Conservation (phyloP, 2,888 invertebrate genomes). For the Exocentrus adspersus region DNA sequence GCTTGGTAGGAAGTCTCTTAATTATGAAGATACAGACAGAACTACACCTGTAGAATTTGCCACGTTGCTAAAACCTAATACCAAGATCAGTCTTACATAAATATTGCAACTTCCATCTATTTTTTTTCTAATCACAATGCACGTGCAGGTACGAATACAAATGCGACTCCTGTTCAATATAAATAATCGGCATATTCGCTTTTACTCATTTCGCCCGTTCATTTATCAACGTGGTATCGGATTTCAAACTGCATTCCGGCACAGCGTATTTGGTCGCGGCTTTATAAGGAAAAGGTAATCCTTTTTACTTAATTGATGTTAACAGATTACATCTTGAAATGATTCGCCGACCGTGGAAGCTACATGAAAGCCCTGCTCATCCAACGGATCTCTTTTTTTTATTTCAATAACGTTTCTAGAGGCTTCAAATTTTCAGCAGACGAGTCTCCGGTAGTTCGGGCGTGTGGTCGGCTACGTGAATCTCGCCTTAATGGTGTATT, state of each 20-base stretch:
- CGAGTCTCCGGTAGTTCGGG: conserved; percentile 26
- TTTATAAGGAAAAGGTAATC: conserved; percentile 29
- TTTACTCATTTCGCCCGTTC: not conserved
- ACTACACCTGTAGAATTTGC: too few species aligned
- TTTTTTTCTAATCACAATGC: too few species aligned
- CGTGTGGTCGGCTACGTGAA: conserved; percentile 27
- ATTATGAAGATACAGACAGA: too few species aligned
- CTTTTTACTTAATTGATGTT: conserved; percentile 25
- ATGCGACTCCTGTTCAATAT: too few species aligned
- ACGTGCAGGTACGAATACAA: too few species aligned
- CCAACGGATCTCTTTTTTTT: conserved; percentile 13
- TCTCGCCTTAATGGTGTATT: conserved; percentile 52
- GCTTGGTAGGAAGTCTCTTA: too few species aligned
- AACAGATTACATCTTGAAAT: conserved; percentile 19
- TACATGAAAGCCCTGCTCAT: conserved; percentile 17
- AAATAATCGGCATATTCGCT: not conserved
- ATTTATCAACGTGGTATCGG: not conserved
- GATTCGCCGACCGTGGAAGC: conserved; percentile 19
- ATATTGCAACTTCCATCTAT: too few species aligned
- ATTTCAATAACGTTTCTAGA: conserved; percentile 45
- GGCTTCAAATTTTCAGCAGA: conserved; percentile 53
- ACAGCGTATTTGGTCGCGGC: not conserved
- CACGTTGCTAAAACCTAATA: too few species aligned
- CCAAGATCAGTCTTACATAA: too few species aligned
- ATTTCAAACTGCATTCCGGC: not conserved